Percentiles rank a stretch among this genome's conserved stretches.
Conservation (phyloP, 2,113 vertebrate species). For the Centropristis striata region DNA sequence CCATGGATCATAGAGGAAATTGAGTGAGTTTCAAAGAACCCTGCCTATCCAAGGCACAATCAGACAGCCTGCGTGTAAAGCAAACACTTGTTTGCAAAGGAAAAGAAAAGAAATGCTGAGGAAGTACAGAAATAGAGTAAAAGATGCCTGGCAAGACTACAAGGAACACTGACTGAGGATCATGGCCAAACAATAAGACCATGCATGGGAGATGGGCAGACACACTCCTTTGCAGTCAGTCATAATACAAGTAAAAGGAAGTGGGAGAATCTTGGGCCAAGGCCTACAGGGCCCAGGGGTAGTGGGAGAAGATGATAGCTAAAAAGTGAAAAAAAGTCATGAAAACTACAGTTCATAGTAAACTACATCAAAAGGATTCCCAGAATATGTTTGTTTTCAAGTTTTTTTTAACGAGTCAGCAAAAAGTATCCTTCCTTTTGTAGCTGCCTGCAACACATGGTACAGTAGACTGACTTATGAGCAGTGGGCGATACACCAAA, state of each 20-base stretch:
- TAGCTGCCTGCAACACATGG: constrained; percentile 35
- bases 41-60: constrained; percentile 39
- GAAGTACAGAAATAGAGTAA: constrained; percentile 27
- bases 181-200: constrained; percentile 43
- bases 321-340: constrained; percentile 39
- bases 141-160: constrained; percentile 52
- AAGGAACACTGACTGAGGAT: constrained; percentile 40
- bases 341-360: constrained; percentile 50
- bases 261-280: constrained; percentile 40
- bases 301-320: constrained; percentile 46
- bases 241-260: constrained; percentile 69
- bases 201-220: constrained; percentile 52
- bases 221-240: constrained; percentile 71
- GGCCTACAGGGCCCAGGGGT: constrained; percentile 26
- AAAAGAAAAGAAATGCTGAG: constrained; percentile 60
- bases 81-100: constrained; percentile 68
- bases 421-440: constrained; percentile 51
- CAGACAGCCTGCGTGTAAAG: constrained; percentile 45
- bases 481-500: constrained; percentile 42
- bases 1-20: constrained; percentile 60
- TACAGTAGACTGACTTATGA: constrained; percentile 42
- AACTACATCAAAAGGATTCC: constrained; percentile 58
- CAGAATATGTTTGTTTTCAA: constrained; percentile 65
- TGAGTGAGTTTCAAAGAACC: constrained; percentile 55
- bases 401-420: constrained; percentile 58